Percentiles rank a stretch among this genome's conserved stretches.
Conservation (phyloP, 2,113 vertebrate genomes). For the Alces alces region DNA sequence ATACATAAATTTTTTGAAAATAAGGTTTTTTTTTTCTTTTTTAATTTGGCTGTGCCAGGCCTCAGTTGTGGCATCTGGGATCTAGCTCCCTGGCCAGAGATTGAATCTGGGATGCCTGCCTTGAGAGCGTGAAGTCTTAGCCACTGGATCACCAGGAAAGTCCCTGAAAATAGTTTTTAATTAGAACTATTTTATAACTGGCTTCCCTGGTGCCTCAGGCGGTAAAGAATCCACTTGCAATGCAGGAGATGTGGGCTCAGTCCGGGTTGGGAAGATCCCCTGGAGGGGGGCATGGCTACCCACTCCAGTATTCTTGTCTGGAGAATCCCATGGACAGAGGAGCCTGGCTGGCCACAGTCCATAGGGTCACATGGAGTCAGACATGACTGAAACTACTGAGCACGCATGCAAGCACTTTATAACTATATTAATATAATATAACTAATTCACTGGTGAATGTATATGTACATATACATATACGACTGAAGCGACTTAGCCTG, state of each 20-base stretch:
- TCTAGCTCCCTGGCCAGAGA: neutral
- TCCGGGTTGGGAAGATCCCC: fast-evolving
- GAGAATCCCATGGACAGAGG: neutral
- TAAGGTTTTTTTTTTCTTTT: neutral
- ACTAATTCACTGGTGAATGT: neutral
- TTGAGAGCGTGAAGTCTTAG: neutral
- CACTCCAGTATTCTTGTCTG: neutral
- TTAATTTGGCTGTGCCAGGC: neutral
- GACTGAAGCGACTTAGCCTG: neutral
- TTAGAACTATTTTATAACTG: neutral
- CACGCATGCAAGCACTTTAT: fast-evolving
- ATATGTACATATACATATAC: neutral
- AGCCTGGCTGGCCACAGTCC: fast-evolving
- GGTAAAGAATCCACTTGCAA: neutral
- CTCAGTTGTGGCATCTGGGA: neutral
- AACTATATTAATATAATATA: neutral
- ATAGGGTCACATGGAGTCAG: neutral
- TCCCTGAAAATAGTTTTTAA: neutral
- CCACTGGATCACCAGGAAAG: neutral
- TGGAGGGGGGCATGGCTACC: neutral
- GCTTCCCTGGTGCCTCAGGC: neutral
- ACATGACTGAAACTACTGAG: neutral
- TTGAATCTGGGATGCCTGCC: neutral
- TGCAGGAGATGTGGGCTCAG: neutral
- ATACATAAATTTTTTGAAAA: neutral